Percentiles rank a stretch among this genome's conserved stretches.
These are phyloP conservation scores for Motacilla alba DNA, from an alignment of 2,113 vertebrate species.

Conservation along the genomic window DNA sequence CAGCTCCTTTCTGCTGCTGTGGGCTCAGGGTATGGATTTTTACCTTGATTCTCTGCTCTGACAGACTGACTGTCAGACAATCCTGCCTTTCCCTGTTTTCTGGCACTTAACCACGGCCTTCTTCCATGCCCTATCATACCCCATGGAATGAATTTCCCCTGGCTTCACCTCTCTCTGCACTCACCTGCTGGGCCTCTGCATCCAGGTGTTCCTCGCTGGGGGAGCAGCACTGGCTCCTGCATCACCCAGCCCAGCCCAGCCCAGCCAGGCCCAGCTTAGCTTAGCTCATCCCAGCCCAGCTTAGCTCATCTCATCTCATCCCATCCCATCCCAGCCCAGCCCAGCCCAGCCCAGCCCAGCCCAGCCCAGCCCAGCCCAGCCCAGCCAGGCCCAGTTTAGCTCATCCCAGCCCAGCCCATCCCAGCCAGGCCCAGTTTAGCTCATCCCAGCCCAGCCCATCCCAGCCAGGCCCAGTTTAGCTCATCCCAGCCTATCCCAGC, in stretches of 20 bases:
- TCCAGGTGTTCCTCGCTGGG: background rate
- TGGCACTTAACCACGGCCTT: background rate
- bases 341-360: too few species aligned
- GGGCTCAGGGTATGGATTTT: background rate
- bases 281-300: rapidly evolving
- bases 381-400: too few species aligned
- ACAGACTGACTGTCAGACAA: background rate
- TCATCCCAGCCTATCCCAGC: rapidly evolving
- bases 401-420: too few species aligned
- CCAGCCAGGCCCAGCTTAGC: rapidly evolving
- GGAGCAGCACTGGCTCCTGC: rapidly evolving
- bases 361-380: too few species aligned
- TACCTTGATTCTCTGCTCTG: background rate
- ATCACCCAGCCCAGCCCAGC: rapidly evolving
- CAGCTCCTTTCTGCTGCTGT: background rate
- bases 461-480: too few species aligned
- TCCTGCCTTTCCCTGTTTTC: background rate
- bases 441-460: too few species aligned
- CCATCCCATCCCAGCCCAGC: background rate
- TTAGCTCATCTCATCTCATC: too few species aligned
- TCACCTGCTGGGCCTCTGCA: background rate
- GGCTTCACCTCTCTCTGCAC: background rate
- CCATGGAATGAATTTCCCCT: background rate
- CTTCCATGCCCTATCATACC: rapidly evolving
- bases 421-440: too few species aligned